Evolutionary conservation across 2,113 vertebrate genomes (phyloP), one percentile per base, ranked within the genome.

Genomic region (Planiliza haematocheilus): DNA sequence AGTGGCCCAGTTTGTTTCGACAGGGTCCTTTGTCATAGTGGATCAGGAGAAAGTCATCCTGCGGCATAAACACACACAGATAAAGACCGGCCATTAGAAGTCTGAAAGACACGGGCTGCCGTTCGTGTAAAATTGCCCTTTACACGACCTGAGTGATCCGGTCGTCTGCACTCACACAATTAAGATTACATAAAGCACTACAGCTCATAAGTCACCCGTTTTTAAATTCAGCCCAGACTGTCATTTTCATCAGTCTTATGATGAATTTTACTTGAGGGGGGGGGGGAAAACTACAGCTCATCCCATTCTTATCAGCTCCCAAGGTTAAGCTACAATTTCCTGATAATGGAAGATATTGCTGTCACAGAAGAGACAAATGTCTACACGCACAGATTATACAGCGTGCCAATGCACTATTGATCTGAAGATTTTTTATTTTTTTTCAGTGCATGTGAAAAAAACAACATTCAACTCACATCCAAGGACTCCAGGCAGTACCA

Each of bases 21-120:
- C 98, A 99, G 49, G 98, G 97, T 59, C 98, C 98, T 95, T 99
- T 99, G 90, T 99, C 98, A 0, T 99, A 99, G 88, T 99, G 98
- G 88, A 99, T 99, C 72, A 99, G 94, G 45, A 99, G 96, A 81
- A 99, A 99, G 86, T 99, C 98, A 14, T 99, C 98, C 98, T 99
- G 91, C 51, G 8, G 41, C 10, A 72, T 20, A 57, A 4, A 48
- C 37, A 74, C 37, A 70, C 51, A 71, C 49, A 74, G 46, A 86
- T 56, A 51, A 52, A 77, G 57, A 58, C 4, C 65, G 42, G 71
- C 59, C 74, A 80, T 83, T 67, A 65, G 61, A 62, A 21, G 42
- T 10, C 57, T 78, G 42, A 84, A 50, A 79, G 52, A 74, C 49
- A 69, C 1, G 1, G 39, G 56, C 17, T 70, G 59, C 18, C 30